These are phyloP conservation scores for Galerucella pusilla DNA, from an alignment of 2,888 invertebrate species.

Conservation along the genomic window DNA sequence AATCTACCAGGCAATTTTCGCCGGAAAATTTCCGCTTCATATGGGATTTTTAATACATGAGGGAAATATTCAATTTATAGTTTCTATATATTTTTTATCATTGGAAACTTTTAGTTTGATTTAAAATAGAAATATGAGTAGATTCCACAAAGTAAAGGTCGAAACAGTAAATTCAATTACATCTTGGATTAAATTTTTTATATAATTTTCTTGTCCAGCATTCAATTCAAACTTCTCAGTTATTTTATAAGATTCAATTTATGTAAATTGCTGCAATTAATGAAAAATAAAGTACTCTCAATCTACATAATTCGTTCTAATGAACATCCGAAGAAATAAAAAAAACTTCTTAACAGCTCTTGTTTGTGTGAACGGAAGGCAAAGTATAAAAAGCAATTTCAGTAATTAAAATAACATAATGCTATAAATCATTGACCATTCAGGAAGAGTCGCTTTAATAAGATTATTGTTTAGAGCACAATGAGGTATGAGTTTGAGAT, in stretches of 20 bases:
- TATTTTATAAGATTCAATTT: neutral
- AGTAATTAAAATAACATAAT: conserved; percentile 23
- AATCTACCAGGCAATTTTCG: too few species aligned
- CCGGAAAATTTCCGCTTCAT: too few species aligned
- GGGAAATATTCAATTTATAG: too few species aligned
- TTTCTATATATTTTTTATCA: too few species aligned
- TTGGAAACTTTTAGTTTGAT: too few species aligned
- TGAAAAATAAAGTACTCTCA: neutral
- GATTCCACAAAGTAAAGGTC: too few species aligned
- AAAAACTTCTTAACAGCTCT: conserved; percentile 14
- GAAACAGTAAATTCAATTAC: too few species aligned
- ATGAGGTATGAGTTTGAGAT: conserved; percentile 14
- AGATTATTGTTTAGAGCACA: conserved; percentile 27
- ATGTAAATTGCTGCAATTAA: neutral
- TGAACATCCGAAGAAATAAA: conserved; percentile 13
- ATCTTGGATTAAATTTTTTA: too few species aligned
- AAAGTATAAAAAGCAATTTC: conserved; percentile 3
- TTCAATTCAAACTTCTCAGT: neutral
- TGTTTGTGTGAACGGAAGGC: conserved; percentile 25
- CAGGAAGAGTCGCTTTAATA: conserved; percentile 20
- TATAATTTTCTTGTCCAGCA: neutral
- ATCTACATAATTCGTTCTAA: neutral
- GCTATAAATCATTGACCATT: conserved; percentile 27
- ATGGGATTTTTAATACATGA: too few species aligned
- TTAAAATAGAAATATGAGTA: too few species aligned